Conservation (phyloP, 2,797 vertebrate genomes). For the Telmatherina bonti region DNA sequence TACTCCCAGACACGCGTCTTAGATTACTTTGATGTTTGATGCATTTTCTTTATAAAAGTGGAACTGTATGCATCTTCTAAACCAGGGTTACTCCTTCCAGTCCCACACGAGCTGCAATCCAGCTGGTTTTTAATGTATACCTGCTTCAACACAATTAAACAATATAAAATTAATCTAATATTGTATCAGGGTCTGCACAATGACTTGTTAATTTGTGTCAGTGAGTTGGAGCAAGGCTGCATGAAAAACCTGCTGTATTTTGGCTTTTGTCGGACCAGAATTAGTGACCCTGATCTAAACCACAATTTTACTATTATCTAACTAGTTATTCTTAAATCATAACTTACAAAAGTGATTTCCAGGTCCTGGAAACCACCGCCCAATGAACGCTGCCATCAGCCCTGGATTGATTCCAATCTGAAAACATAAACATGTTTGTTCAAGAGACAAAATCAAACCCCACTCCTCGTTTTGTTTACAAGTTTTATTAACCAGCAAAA, state of each 20-base stretch:
- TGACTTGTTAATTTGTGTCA: no score
- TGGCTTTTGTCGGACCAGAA: no score
- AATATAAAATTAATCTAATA: no score
- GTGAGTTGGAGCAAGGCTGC: no score
- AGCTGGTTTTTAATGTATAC: no score
- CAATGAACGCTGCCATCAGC: slow-evolving; percentile 97
- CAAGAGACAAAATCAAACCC: neutral
- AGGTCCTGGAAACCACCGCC: slow-evolving; percentile 96
- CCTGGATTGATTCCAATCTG: slow-evolving; percentile 99
- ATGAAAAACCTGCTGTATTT: no score
- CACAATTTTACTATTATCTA: neutral
- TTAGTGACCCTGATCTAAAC: neutral
- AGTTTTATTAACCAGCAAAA: neutral
- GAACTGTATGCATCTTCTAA: neutral
- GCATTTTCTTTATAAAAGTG: neutral
- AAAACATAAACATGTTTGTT: slow-evolving; percentile 20
- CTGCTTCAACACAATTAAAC: no score
- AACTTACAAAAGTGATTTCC: slow-evolving; percentile 98
- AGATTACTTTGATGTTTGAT: neutral
- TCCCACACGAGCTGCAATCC: no score
- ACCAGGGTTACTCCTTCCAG: no score
- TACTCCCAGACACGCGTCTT: neutral
- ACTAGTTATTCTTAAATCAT: neutral
- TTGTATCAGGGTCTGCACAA: no score
- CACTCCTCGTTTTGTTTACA: neutral